Evolutionary conservation across 2,113 vertebrate species (phyloP).

Genomic region (Mixornis gularis): DNA sequence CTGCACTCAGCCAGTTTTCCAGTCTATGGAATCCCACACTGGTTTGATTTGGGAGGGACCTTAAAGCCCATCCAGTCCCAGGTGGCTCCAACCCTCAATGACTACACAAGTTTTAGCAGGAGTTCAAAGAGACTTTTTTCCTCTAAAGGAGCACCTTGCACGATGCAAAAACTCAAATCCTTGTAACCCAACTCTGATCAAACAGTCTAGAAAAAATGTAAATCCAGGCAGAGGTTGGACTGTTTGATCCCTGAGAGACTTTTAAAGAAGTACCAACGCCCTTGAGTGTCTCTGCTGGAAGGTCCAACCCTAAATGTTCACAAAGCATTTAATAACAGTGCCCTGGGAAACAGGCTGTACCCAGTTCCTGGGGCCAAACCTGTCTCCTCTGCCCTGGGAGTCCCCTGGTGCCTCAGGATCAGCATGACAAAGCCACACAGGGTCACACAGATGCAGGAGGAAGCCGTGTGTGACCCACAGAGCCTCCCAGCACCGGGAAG

Average conservation of each 20-base stretch:
- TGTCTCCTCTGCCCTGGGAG: not conserved
- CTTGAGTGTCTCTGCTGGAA: not conserved
- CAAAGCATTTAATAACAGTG: rapidly evolving
- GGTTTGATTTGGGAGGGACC: not conserved
- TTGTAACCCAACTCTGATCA: not conserved
- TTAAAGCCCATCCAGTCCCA: not conserved
- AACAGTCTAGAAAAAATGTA: not conserved
- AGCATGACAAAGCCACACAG: not conserved
- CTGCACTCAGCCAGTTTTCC: not conserved
- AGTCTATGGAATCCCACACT: too few relatives aligned
- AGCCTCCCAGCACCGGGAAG: not conserved
- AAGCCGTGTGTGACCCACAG: not conserved
- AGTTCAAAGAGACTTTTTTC: not conserved
- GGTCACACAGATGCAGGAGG: not conserved
- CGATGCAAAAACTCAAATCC: rapidly evolving
- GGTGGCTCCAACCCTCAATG: not conserved
- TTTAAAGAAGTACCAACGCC: rapidly evolving
- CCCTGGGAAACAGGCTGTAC: not conserved
- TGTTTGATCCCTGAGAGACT: not conserved
- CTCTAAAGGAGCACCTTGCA: not conserved
- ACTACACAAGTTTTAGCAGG: not conserved
- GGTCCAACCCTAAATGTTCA: not conserved
- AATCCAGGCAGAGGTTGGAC: not conserved
- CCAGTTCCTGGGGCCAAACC: not conserved
- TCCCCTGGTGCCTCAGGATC: not conserved